Evolutionary conservation across 2,888 invertebrate genomes (phyloP), one percentile per base, ranked within the genome.

Genomic region (Stictocephala bisonia): DNA sequence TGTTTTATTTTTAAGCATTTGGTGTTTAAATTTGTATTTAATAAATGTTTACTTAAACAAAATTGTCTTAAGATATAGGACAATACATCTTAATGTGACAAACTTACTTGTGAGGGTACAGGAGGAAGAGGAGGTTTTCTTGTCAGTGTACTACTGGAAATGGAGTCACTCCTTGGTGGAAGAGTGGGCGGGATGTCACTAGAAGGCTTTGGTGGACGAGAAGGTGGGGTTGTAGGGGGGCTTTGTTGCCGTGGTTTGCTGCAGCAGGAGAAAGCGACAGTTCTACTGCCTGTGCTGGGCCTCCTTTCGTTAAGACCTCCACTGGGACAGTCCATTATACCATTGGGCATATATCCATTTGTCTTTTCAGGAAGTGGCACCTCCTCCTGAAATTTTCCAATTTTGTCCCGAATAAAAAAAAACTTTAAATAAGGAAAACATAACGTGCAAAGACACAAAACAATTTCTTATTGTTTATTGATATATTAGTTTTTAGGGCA

Each of bases 51-150:
- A n/a, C n/a, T n/a, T n/a, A n/a, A n/a, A n/a, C n/a, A n/a, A n/a
- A n/a, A n/a, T n/a, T n/a, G n/a, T n/a, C n/a, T n/a, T n/a, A n/a
- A n/a, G n/a, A n/a, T n/a, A n/a, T n/a, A n/a, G n/a, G n/a, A n/a
- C n/a, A n/a, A n/a, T n/a, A n/a, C n/a, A n/a, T n/a, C n/a, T n/a
- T n/a, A n/a, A n/a, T n/a, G n/a, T n/a, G n/a, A n/a, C 7, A 35
- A 81, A 6, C 88, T 87, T 82, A 90, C 89, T 78, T 89, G 84
- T 74, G 89, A 89, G 6, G 90, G 89, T 50, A 90, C 88, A 20
- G 91, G 91, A 74, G 92, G 91, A 79, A 92, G 82, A 27, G 91
- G 91, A 40, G 91, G 91, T 83, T 91, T 92, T 81, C 90, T 90
- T 9, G 91, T 91, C 26, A 90, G 89, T 18, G 77, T 76, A 50